Conservation (phyloP, 64 coral and sea anemone species). For the Pocillopora damicornis region DNA sequence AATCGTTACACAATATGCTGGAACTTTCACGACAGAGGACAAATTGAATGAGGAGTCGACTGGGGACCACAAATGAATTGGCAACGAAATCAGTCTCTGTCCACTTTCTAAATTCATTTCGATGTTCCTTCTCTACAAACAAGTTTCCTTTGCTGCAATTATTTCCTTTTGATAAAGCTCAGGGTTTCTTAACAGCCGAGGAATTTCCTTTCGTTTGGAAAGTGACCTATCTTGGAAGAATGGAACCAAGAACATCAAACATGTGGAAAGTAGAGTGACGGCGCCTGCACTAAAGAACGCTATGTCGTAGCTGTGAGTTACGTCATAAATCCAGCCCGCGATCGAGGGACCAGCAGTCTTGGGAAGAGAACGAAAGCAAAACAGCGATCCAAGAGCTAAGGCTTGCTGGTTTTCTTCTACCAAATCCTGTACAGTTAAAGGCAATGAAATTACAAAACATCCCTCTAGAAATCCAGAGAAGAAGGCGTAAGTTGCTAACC, state of each 20-base stretch:
- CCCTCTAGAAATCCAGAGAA: constrained; percentile 30
- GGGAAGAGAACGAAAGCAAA: not conserved
- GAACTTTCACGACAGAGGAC: no score
- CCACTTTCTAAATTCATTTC: no score
- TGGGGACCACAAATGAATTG: no score
- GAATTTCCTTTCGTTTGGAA: not conserved
- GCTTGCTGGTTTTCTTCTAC: not conserved
- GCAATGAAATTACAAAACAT: constrained; percentile 4
- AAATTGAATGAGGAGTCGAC: no score
- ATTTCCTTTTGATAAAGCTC: not conserved
- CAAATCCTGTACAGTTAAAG: not conserved
- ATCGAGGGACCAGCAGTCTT: not conserved
- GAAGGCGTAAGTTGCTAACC: not conserved
- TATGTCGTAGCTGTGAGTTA: constrained; percentile 7
- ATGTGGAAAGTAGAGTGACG: not conserved
- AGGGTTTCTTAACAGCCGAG: not conserved
- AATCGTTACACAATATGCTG: no score
- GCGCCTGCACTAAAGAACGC: not conserved
- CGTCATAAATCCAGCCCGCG: constrained; percentile 49
- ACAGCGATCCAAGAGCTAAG: not conserved
- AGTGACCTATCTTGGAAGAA: not conserved
- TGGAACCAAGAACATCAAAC: constrained; percentile 7
- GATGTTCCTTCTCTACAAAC: not conserved
- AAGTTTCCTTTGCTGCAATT: constrained; percentile 7
- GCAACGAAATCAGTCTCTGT: no score